phyloP scores from a whole-genome alignment of 2,113 vertebrate species.

The Tetraodon nigroviridis region DNA sequence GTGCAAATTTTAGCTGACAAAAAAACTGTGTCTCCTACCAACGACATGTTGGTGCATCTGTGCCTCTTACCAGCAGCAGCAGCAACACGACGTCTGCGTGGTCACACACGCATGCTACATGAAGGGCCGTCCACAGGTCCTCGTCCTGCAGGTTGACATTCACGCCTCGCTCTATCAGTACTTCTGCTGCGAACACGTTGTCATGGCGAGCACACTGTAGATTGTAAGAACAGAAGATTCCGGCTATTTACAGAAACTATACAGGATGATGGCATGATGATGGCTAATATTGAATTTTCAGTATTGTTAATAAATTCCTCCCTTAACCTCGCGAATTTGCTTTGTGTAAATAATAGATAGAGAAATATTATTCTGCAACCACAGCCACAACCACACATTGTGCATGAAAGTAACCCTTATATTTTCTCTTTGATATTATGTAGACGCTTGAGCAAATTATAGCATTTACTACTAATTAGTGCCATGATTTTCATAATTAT shows the following conservation, averaged over 20 bases:
- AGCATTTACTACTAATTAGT: too few species aligned
- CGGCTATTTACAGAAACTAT: neutral
- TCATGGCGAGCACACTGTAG: slow-evolving; percentile 90
- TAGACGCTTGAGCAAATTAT: too few species aligned
- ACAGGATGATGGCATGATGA: too few species aligned
- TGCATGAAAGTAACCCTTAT: too few species aligned
- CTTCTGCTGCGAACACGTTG: slow-evolving; percentile 88
- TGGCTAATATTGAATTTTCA: too few species aligned
- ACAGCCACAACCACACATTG: too few species aligned
- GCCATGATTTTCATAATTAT: too few species aligned
- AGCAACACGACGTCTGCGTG: slow-evolving; percentile 85
- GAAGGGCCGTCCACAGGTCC: slow-evolving; percentile 92
- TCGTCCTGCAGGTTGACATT: slow-evolving; percentile 92
- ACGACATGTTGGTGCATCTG: neutral
- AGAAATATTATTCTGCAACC: too few species aligned
- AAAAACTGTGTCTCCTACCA: neutral
- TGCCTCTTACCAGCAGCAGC: slow-evolving; percentile 80
- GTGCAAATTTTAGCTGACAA: neutral
- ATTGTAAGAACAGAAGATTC: slow-evolving; percentile 12
- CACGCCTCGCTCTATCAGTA: slow-evolving; percentile 87
- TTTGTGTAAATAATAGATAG: too few species aligned
- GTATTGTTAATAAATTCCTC: too few species aligned
- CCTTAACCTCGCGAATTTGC: too few species aligned
- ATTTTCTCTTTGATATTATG: too few species aligned
- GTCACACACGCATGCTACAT: slow-evolving; percentile 89